Base-by-base conservation (phyloP, 2,888 invertebrate species). In the Diaphora mendica region DNA sequence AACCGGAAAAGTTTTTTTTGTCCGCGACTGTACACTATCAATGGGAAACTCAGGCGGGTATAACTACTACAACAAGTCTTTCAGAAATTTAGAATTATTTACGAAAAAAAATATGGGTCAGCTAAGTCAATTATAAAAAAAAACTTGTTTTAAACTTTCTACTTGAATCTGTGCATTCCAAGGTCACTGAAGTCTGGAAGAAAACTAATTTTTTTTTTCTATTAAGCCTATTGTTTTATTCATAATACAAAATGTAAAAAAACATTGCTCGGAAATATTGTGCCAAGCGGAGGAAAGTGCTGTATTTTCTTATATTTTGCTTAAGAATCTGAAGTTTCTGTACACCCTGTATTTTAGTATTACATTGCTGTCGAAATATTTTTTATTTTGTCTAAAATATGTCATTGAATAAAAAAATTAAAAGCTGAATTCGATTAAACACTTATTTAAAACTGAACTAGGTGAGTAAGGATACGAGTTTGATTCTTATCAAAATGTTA, bases 221-320 rank as follows among this genome's bases (percentile, higher is more conserved):
- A 42, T 26, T 69, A 23, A 64, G 30, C 39, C 68, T 72, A 48
- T 65, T 76, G 59, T 75, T 75, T 78, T 77, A 77, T 77, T 74
- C 71, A 70, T 73, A 55, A 62, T 70, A 26, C 42, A 55, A 17
- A 44, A 13, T n/a, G n/a, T 39, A 7, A 44, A 13, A 59, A 15
- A 26, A 62, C 5, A 30, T 17, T 13, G 3, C 26, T 15, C 26
- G 15, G 1, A 26, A 30, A 30, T 62, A 26, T 30, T 62, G 0
- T 30, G 30, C 30, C 15, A 62, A 7, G 26, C 4, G 7, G 30
- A 15, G 17, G 15, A 59, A 59, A 26, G 23, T 23, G 1, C 8
- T 23, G 7, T 51, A 23, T 51, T 51, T 23, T 51, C 23, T 51
- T 51, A 2, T 51, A 23, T 51, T 51, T 23, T 51, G 20, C 20